Conservation (phyloP, 2,113 vertebrate genomes). For the Spilogale gracilis region DNA sequence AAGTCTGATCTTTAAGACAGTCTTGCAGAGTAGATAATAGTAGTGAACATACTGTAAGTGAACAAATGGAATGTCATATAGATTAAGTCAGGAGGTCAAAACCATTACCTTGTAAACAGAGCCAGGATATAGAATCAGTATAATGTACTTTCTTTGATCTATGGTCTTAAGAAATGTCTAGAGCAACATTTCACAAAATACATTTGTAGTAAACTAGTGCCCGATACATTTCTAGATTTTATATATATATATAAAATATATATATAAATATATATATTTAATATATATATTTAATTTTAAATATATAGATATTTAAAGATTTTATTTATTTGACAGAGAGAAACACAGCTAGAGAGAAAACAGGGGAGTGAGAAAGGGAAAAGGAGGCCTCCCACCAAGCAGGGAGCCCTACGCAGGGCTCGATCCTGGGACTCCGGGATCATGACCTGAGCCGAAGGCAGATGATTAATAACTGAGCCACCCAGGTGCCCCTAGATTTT, state of each 20-base stretch:
- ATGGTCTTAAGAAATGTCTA: not conserved
- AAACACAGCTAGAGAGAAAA: too few species aligned
- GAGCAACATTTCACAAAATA: not conserved
- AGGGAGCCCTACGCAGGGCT: too few species aligned
- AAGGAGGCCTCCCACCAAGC: too few species aligned
- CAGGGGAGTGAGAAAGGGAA: too few species aligned
- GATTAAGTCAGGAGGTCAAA: not conserved
- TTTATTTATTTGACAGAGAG: too few species aligned
- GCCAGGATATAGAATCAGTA: not conserved
- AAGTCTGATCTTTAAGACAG: not conserved
- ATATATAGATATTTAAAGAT: too few species aligned
- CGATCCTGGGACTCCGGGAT: too few species aligned
- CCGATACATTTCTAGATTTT: not conserved
- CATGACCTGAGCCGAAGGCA: too few species aligned
- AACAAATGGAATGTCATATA: not conserved
- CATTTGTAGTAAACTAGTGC: not conserved
- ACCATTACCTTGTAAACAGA: not conserved
- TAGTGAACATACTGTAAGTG: not conserved
- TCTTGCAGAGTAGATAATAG: not conserved
- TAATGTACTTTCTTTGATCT: not conserved
- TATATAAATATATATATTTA: too few species aligned
- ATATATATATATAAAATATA: not conserved
- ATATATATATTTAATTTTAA: too few species aligned
- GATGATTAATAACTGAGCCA: too few species aligned
- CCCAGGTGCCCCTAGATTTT: not conserved